Evolutionary conservation across 2,888 invertebrate species (phyloP).

Genomic region (Acleris holmiana): DNA sequence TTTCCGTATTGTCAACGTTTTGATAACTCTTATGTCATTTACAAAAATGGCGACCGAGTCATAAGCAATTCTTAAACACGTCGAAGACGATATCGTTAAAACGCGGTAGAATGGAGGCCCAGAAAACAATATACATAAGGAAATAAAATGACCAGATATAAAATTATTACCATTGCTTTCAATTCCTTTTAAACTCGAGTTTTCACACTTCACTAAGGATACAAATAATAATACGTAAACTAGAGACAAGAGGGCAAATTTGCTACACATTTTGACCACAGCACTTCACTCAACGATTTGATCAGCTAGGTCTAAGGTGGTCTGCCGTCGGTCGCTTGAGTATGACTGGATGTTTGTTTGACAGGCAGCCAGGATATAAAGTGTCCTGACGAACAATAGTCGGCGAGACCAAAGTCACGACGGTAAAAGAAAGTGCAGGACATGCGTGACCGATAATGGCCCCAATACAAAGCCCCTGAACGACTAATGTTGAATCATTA

Average conservation of each 20-base stretch:
- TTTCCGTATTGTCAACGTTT: no score
- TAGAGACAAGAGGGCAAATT: constrained; percentile 64
- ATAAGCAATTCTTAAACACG: no score
- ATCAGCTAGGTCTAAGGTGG: constrained; percentile 45
- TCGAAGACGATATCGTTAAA: no score
- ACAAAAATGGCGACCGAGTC: no score
- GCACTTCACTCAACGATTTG: constrained; percentile 40
- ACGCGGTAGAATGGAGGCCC: no score
- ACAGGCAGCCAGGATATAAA: constrained; percentile 78
- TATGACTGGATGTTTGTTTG: constrained; percentile 71
- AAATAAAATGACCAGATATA: not conserved
- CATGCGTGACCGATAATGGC: constrained; percentile 78
- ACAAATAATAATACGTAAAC: constrained; percentile 67
- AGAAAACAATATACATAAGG: no score
- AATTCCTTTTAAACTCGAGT: constrained; percentile 55
- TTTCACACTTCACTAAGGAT: constrained; percentile 66
- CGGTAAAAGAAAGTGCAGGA: constrained; percentile 77
- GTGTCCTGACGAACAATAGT: constrained; percentile 75
- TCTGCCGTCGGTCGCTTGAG: constrained; percentile 56
- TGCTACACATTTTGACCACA: constrained; percentile 66
- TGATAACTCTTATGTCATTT: no score
- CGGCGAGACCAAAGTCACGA: constrained; percentile 73
- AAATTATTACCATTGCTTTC: constrained; percentile 64
- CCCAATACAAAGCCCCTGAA: constrained; percentile 64
- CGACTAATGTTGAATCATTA: constrained; percentile 76